A percentile compares a stretch with the other conserved stretches of the same genome.
phyloP scores from a whole-genome alignment of 2,113 vertebrate genomes.

The Ancistrus triradiatus region DNA sequence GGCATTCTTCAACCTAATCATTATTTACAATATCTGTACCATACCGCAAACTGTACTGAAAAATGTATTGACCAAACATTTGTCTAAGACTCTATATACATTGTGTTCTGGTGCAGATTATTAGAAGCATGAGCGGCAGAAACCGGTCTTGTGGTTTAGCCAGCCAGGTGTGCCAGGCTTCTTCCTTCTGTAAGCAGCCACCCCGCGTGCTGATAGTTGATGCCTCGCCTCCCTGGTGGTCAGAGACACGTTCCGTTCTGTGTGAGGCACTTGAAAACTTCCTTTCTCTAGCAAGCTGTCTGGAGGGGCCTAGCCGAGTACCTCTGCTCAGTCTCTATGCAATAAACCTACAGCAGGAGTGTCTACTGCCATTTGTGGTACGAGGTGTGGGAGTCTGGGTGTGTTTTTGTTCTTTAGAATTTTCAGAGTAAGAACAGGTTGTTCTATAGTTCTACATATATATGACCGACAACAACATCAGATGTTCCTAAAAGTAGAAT shows the following conservation, averaged over 20 bases:
- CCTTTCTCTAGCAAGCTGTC: slow-evolving; percentile 74
- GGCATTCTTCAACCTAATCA: too few relatives aligned
- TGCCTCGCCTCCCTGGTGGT: slow-evolving; percentile 74
- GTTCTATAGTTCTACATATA: too few relatives aligned
- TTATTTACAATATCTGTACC: too few relatives aligned
- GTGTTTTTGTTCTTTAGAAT: too few relatives aligned
- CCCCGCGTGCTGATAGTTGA: slow-evolving; percentile 79
- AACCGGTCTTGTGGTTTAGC: slow-evolving; percentile 44
- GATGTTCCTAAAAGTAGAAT: too few relatives aligned
- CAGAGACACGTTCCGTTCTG: slow-evolving; percentile 65
- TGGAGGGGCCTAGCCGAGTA: slow-evolving; percentile 78
- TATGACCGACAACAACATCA: too few relatives aligned
- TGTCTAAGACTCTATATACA: too few relatives aligned
- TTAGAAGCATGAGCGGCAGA: slow-evolving; percentile 53
- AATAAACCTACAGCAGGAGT: slow-evolving; percentile 80
- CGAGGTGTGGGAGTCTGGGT: too few relatives aligned
- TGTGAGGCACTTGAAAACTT: slow-evolving; percentile 85
- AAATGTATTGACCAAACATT: too few relatives aligned
- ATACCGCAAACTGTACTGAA: too few relatives aligned
- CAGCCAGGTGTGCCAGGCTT: slow-evolving; percentile 50
- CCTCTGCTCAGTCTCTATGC: slow-evolving; percentile 84
- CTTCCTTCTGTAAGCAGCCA: slow-evolving; percentile 64
- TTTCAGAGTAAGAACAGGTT: too few relatives aligned
- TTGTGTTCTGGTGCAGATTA: slow-evolving; percentile 34
- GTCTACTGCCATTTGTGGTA: slow-evolving; percentile 90